Conservation (phyloP, 2,888 invertebrate genomes). For the Scaeva pyrastri region DNA sequence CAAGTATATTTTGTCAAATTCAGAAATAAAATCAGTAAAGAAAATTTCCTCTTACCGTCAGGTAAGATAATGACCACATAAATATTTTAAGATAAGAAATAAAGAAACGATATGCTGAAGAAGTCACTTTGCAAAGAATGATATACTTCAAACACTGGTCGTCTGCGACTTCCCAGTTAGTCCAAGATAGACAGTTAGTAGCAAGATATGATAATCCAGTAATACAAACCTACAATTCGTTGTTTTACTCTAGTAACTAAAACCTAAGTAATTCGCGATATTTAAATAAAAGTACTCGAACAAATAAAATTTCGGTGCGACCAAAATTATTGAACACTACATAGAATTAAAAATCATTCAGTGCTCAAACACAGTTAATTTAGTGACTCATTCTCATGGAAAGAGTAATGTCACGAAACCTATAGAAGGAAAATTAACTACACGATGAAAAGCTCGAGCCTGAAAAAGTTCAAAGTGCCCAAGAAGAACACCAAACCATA, state of each 20-base stretch:
- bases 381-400: neutral
- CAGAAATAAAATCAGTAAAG: no score
- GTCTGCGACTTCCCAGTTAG: neutral
- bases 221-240: neutral
- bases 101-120: neutral
- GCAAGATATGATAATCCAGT: neutral
- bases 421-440: slow-evolving; percentile 2
- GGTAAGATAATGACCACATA: no score
- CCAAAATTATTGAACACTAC: slow-evolving; percentile 1
- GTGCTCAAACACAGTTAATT: slow-evolving; percentile 4
- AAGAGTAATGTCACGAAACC: slow-evolving; percentile 1
- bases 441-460: neutral
- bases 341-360: neutral
- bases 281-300: neutral
- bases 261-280: neutral
- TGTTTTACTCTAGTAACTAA: neutral
- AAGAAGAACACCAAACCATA: slow-evolving; percentile 4
- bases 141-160: neutral
- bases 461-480: neutral
- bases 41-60: neutral
- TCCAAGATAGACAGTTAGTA: neutral
- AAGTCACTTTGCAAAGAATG: neutral
- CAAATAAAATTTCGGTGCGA: neutral
- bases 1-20: neutral
- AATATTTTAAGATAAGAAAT: slow-evolving; percentile 4